A percentile compares a stretch with the other conserved stretches of the same genome.
These are phyloP conservation scores for Electrophaes corylata DNA, from an alignment of 2,888 invertebrate species.

Conservation along the genomic window DNA sequence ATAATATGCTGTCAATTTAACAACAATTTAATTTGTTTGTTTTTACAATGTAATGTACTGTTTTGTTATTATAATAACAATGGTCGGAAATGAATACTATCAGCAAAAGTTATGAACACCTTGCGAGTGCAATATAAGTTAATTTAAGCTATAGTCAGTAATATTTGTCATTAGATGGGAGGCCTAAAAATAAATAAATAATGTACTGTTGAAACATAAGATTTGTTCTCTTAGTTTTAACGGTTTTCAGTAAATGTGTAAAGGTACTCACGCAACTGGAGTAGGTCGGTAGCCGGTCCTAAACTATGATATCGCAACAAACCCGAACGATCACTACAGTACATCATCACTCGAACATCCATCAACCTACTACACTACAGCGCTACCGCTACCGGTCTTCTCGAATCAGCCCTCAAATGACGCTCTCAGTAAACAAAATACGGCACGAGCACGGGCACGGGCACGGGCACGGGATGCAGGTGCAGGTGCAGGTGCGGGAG, in stretches of 20 bases:
- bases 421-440: constrained; percentile 29
- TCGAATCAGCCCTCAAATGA: constrained; percentile 28
- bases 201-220: too few relatives aligned
- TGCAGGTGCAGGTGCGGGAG: not conserved
- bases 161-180: too few relatives aligned
- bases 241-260: not conserved
- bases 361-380: constrained; percentile 44
- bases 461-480: not conserved
- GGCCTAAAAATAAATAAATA: too few relatives aligned
- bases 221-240: not conserved
- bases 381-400: constrained; percentile 38
- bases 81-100: too few relatives aligned
- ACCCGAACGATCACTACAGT: constrained; percentile 22
- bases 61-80: too few relatives aligned
- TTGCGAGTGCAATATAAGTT: too few relatives aligned
- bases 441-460: not conserved
- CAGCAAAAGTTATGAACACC: too few relatives aligned
- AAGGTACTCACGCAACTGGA: not conserved
- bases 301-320: constrained; percentile 11
- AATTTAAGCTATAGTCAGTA: too few relatives aligned
- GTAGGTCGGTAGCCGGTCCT: not conserved
- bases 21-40: too few relatives aligned
- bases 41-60: too few relatives aligned
- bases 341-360: constrained; percentile 35
- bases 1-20: too few relatives aligned